Percentiles rank a stretch among this genome's conserved stretches.
These are phyloP conservation scores for Eulemur coronatus DNA, from an alignment of 2,797 vertebrate species.

Conservation along the genomic window DNA sequence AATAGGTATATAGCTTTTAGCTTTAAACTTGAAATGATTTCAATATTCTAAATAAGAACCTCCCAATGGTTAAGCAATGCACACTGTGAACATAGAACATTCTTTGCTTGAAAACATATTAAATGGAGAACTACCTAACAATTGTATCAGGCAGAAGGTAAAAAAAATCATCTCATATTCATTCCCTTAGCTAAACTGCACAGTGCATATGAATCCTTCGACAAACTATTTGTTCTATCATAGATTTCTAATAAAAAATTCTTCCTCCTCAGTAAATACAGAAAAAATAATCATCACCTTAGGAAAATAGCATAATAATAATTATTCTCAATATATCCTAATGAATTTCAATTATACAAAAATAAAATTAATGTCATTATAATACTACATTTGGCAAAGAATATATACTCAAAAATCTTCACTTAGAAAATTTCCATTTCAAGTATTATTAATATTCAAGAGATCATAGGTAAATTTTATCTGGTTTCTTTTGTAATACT, in stretches of 20 bases:
- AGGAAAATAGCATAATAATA: constrained; percentile 9
- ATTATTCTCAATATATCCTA: neutral
- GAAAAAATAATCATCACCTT: constrained; percentile 5
- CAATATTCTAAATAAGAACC: constrained; percentile 14
- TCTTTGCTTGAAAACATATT: neutral
- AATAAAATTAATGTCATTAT: constrained; percentile 13
- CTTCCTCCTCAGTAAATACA: neutral
- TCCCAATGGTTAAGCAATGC: neutral
- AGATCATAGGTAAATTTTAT: constrained; percentile 13
- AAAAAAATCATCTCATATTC: neutral
- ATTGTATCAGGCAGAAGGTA: neutral
- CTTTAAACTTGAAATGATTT: constrained; percentile 23
- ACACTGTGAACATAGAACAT: neutral
- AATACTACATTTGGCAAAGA: constrained; percentile 20
- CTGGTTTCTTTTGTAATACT: constrained; percentile 7
- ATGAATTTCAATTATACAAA: constrained; percentile 43
- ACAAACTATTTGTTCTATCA: constrained; percentile 1
- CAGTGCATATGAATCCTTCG: neutral
- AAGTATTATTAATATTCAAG: constrained; percentile 19
- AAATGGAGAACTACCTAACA: constrained; percentile 9
- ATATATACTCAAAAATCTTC: neutral
- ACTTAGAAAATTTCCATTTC: constrained; percentile 16
- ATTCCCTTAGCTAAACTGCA: neutral
- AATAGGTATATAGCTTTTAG: neutral
- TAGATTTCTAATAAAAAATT: neutral